These are phyloP conservation scores for Resseliella maxima DNA, from an alignment of 2,888 invertebrate species.

Conservation along the genomic window DNA sequence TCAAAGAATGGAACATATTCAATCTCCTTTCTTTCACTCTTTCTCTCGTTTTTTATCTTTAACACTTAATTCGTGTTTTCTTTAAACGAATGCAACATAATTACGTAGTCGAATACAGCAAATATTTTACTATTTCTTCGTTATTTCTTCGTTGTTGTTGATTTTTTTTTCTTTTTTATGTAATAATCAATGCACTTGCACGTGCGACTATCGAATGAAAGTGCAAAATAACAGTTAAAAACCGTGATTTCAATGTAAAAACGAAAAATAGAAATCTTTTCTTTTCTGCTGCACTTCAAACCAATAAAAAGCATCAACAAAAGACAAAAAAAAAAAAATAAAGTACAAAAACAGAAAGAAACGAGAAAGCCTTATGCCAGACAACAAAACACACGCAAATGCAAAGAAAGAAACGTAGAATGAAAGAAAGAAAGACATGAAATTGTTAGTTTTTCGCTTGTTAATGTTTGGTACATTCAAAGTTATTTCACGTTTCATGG, in stretches of 20 bases:
- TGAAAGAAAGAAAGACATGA: neutral
- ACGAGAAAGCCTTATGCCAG: no score
- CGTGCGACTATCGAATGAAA: conserved; percentile 44
- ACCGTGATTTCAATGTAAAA: neutral
- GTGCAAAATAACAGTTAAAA: neutral
- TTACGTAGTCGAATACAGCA: conserved; percentile 33
- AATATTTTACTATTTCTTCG: no score
- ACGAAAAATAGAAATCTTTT: no score
- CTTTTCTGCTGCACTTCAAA: no score
- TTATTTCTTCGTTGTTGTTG: no score
- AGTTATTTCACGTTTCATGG: neutral
- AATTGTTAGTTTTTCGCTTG: conserved; percentile 34
- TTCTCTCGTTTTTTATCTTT: neutral
- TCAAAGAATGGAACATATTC: no score
- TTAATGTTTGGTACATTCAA: neutral
- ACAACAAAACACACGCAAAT: neutral
- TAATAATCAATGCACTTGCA: conserved; percentile 49
- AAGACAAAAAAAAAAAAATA: neutral
- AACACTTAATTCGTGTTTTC: no score
- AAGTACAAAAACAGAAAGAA: neutral
- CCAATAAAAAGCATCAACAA: neutral
- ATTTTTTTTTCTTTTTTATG: neutral
- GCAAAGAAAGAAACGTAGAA: neutral
- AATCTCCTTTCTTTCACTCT: neutral
- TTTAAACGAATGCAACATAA: neutral